Evolutionary conservation across 1,140 invertebrate genomes (phyloP), one percentile per base, ranked within the genome.

Genomic region (Galendromus occidentalis): DNA sequence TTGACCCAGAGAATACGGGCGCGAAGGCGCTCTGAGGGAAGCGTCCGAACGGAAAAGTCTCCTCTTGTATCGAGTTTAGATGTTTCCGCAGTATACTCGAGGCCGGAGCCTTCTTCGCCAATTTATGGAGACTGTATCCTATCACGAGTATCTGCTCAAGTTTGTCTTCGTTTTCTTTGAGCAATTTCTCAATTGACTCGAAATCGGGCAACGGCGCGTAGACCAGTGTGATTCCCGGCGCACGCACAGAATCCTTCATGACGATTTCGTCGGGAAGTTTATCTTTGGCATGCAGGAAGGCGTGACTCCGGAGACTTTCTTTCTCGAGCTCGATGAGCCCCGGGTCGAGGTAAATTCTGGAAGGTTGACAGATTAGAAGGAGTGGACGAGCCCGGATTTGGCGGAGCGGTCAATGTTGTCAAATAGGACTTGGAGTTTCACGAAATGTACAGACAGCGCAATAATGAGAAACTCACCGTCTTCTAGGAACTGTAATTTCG

Each of bases 271-370:
- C 25, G 17, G 33, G 14, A 25, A 25, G 25, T 9, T 25, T 33
- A 22, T 59, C 51, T 33, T 33, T 33, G 22, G 25, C 25, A 33
- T 59, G 51, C 25, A 59, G 25, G 51, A 59, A 59, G 25, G 51
- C 51, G 22, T 59, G 51, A 22, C 51, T 59, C 14, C 51, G 51
- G 33, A 59, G 51, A 59, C 51, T 59, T 33, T 59, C 51, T 33
- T 59, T 59, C 51, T 59, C 51, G 51, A 59, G 51, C 25, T 59
- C 51, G 51, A 59, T 59, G 14, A 59, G 22, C 17, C n/a, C 25
- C 1, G 51, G 9, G 22, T 59, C 51, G 17, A 59, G 51, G 22
- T 29, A 59, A 5, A 59, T 59, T 59, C 51, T 59, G 51, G 25
- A 59, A 59, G 45, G 14, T 44, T n/a, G n/a, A 47, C 18, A 14